Conservation (phyloP, 2,888 invertebrate species). For the Monochamus alternatus region DNA sequence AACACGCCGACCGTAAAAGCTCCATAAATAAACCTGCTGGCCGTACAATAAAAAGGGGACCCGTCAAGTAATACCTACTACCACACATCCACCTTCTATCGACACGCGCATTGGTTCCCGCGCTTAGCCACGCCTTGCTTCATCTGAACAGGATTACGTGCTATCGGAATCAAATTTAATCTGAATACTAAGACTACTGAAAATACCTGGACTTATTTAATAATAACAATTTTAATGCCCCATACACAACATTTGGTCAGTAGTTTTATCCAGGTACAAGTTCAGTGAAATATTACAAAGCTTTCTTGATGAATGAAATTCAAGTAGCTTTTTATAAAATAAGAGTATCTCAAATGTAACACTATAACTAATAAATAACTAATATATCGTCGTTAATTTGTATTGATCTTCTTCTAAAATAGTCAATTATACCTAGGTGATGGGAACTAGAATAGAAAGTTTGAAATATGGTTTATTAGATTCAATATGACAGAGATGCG, state of each 20-base stretch:
- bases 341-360: too few relatives aligned
- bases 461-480: too few relatives aligned
- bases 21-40: constrained; percentile 65
- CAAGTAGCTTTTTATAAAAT: too few relatives aligned
- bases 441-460: too few relatives aligned
- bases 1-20: constrained; percentile 65
- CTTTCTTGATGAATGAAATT: too few relatives aligned
- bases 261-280: too few relatives aligned
- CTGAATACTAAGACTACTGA: constrained; percentile 31
- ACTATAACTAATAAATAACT: too few relatives aligned
- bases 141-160: constrained; percentile 22
- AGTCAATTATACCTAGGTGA: too few relatives aligned
- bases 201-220: constrained; percentile 10
- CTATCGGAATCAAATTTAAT: constrained; percentile 30
- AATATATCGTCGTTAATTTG: too few relatives aligned
- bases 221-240: neutral
- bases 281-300: too few relatives aligned
- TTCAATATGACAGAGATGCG: too few relatives aligned
- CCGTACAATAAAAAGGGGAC: constrained; percentile 61
- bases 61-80: constrained; percentile 58
- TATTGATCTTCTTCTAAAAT: too few relatives aligned
- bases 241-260: neutral
- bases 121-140: constrained; percentile 42
- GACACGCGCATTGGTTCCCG: constrained; percentile 36
- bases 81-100: constrained; percentile 54